These are phyloP conservation scores for Acronicta psi DNA, from an alignment of 2,888 invertebrate genomes.

Conservation along the genomic window DNA sequence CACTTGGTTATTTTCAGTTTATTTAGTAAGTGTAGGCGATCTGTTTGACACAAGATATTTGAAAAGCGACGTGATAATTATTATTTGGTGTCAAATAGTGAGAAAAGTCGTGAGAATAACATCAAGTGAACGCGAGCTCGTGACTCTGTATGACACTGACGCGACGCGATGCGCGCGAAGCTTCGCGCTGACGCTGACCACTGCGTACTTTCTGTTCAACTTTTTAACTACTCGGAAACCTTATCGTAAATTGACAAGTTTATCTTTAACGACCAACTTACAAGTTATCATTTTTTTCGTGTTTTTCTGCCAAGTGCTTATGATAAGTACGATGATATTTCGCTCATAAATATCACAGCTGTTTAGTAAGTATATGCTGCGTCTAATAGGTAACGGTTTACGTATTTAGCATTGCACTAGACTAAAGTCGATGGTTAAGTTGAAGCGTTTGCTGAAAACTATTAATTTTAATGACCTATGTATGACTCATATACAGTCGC, in stretches of 20 bases:
- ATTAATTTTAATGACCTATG: conserved; percentile 54
- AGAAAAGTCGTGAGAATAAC: conserved; percentile 70
- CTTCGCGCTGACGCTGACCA: conserved; percentile 9
- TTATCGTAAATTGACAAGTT: conserved; percentile 58
- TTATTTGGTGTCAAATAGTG: conserved; percentile 68
- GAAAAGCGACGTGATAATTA: conserved; percentile 66
- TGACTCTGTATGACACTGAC: conserved; percentile 56
- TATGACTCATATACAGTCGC: conserved; percentile 38
- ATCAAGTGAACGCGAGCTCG: conserved; percentile 61
- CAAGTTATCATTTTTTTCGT: conserved; percentile 45
- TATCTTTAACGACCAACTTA: conserved; percentile 50
- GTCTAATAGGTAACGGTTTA: conserved; percentile 36
- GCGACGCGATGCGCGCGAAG: neutral
- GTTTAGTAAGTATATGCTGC: conserved; percentile 32
- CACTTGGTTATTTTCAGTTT: conserved; percentile 49
- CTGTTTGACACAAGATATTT: conserved; percentile 61
- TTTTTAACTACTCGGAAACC: conserved; percentile 44
- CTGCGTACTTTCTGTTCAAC: conserved; percentile 30
- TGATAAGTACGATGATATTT: conserved; percentile 51
- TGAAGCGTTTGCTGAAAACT: conserved; percentile 45
- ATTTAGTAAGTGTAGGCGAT: conserved; percentile 51
- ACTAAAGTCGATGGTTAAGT: conserved; percentile 21
- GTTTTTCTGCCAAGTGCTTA: conserved; percentile 44
- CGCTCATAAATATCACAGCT: conserved; percentile 50
- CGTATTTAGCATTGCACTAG: conserved; percentile 28